Percentiles rank a stretch among this genome's conserved stretches.
Evolutionary conservation across 2,888 invertebrate genomes (phyloP).

Genomic region (Diachrysia chrysitis): DNA sequence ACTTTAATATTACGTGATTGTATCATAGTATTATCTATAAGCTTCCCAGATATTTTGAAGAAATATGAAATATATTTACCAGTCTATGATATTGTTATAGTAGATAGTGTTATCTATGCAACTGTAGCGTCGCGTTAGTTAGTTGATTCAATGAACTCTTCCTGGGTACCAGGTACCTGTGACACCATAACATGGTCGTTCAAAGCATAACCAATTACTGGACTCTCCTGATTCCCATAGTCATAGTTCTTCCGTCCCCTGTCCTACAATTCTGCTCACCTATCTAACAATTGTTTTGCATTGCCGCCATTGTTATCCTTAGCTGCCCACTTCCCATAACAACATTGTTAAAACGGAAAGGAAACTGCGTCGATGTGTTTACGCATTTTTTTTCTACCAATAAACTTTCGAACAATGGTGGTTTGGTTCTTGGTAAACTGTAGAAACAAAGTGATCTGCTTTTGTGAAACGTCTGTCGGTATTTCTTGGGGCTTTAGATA

Average conservation of each 20-base stretch:
- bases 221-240: conserved; percentile 21
- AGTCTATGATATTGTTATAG: not conserved
- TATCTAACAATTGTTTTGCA: conserved; percentile 53
- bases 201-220: not conserved
- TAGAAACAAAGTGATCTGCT: conserved; percentile 46
- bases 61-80: not conserved
- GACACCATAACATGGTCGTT: not conserved
- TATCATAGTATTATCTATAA: not conserved
- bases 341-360: conserved; percentile 66
- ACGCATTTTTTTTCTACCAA: conserved; percentile 58
- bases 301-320: conserved; percentile 59
- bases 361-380: conserved; percentile 47
- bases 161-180: not conserved
- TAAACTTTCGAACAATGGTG: conserved; percentile 50
- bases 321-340: conserved; percentile 66
- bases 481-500: conserved; percentile 7
- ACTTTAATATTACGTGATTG: too few species aligned
- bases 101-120: too few species aligned
- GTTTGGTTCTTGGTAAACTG: conserved; percentile 39
- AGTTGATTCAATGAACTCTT: not conserved
- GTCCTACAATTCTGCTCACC: conserved; percentile 39
- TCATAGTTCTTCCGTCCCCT: conserved; percentile 23
- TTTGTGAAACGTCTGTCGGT: conserved; percentile 20
- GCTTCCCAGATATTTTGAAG: not conserved
- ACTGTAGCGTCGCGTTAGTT: too few species aligned